Evolutionary conservation across 2,888 invertebrate genomes (phyloP).

Genomic region (Leuctra nigra): DNA sequence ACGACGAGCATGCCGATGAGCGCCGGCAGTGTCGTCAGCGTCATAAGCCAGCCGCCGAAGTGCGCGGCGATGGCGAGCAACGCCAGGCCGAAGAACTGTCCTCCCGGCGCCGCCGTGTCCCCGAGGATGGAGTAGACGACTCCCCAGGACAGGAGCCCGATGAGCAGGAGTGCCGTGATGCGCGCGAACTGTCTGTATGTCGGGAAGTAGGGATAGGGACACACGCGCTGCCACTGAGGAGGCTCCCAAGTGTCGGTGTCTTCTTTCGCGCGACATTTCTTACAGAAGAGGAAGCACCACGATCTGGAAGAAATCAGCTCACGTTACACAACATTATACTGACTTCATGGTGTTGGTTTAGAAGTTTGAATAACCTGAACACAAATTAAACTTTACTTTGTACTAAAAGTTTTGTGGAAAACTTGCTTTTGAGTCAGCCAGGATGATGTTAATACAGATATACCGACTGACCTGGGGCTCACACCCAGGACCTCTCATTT

Average conservation of each 20-base stretch:
- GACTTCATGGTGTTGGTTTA: too few species aligned
- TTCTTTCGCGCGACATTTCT: slow-evolving; percentile 54
- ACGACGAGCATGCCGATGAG: slow-evolving; percentile 82
- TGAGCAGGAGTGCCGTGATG: slow-evolving; percentile 60
- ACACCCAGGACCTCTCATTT: too few species aligned
- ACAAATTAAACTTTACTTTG: background rate
- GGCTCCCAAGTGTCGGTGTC: slow-evolving; percentile 71
- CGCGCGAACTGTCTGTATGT: slow-evolving; percentile 79
- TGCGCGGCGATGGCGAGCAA: slow-evolving; percentile 68
- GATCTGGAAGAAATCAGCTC: too few species aligned
- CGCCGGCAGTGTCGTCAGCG: slow-evolving; percentile 72
- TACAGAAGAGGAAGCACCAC: slow-evolving; percentile 77
- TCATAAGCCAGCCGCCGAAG: slow-evolving; percentile 76
- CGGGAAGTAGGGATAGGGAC: slow-evolving; percentile 80
- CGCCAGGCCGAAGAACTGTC: slow-evolving; percentile 71
- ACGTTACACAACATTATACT: too few species aligned
- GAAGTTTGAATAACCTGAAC: background rate
- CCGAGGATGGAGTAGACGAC: slow-evolving; percentile 70
- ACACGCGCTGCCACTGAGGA: slow-evolving; percentile 68
- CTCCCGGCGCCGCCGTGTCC: slow-evolving; percentile 70
- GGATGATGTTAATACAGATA: too few species aligned
- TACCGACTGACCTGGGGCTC: too few species aligned
- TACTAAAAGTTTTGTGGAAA: background rate
- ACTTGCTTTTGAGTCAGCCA: too few species aligned
- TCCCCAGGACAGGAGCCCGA: slow-evolving; percentile 46